Conservation (phyloP, 2,797 vertebrate species). For the Picus viridis region DNA sequence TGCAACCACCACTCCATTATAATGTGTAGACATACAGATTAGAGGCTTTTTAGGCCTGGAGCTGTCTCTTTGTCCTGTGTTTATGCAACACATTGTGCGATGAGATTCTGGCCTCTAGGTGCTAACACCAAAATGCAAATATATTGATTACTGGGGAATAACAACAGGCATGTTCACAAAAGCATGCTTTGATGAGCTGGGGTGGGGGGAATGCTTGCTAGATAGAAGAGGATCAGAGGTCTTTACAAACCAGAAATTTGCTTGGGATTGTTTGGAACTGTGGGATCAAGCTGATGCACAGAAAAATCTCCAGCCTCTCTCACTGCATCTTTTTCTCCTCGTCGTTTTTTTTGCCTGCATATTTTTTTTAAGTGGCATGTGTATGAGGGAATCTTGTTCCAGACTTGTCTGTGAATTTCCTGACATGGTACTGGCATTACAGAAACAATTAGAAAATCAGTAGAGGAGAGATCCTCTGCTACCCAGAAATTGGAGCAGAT, state of each 20-base stretch:
- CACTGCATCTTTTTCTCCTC: background rate
- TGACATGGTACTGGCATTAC: background rate
- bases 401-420: background rate
- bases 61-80: conserved; percentile 48
- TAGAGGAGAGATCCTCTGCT: background rate
- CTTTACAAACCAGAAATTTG: conserved; percentile 30
- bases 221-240: conserved; percentile 20
- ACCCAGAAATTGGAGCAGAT: background rate
- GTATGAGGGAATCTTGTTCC: background rate
- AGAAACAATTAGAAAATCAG: conserved; percentile 10
- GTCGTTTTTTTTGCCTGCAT: background rate
- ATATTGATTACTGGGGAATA: conserved; percentile 43
- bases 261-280: conserved; percentile 14
- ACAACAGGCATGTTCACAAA: conserved; percentile 28
- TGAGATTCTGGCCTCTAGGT: conserved; percentile 49
- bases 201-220: background rate
- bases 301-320: conserved; percentile 1
- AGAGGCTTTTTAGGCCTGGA: conserved; percentile 20
- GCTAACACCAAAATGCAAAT: conserved; percentile 60
- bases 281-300: background rate
- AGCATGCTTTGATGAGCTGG: conserved; percentile 32
- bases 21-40: background rate
- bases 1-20: background rate
- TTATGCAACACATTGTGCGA: conserved; percentile 43
- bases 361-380: background rate